Evolutionary conservation across 2,888 invertebrate genomes (phyloP).

Genomic region (Pocota personata): DNA sequence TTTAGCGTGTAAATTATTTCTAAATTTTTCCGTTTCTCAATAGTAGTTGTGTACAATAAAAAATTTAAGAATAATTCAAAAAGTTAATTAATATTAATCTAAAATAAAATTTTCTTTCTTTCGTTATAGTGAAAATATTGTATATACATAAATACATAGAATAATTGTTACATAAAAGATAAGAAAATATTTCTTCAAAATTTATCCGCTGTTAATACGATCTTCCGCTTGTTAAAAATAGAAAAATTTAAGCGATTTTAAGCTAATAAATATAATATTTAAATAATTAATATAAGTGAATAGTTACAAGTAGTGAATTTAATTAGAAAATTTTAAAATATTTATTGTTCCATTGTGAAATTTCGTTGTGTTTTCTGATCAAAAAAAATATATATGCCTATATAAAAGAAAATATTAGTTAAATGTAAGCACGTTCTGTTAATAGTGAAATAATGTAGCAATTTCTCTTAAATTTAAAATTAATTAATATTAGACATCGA

Average conservation of each 20-base stretch:
- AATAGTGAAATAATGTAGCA: conserved; percentile 20
- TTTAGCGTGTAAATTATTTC: conserved; percentile 44
- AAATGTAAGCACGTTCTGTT: background rate
- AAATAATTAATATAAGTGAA: conserved; percentile 9
- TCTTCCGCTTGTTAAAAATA: conserved; percentile 63
- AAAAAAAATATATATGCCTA: conserved; percentile 9
- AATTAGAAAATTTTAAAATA: conserved; percentile 18
- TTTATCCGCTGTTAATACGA: conserved; percentile 65
- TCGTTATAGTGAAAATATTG: conserved; percentile 12
- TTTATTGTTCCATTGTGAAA: conserved; percentile 54
- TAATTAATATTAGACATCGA: conserved; percentile 12
- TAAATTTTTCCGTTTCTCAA: conserved; percentile 13
- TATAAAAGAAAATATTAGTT: conserved; percentile 7
- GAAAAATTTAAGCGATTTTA: conserved; percentile 3
- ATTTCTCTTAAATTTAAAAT: background rate
- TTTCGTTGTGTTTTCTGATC: conserved; percentile 47
- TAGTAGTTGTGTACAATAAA: conserved; percentile 7
- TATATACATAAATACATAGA: conserved; percentile 17
- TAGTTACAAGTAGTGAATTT: conserved; percentile 38
- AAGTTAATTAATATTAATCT: background rate
- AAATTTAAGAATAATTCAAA: conserved; percentile 11
- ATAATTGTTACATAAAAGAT: conserved; percentile 36
- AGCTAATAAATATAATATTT: conserved; percentile 30
- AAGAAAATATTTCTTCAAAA: conserved; percentile 22
- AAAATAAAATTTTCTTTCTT: conserved; percentile 6